Evolutionary conservation across 2,888 invertebrate genomes (phyloP).

Genomic region (Ditula angustiorana): DNA sequence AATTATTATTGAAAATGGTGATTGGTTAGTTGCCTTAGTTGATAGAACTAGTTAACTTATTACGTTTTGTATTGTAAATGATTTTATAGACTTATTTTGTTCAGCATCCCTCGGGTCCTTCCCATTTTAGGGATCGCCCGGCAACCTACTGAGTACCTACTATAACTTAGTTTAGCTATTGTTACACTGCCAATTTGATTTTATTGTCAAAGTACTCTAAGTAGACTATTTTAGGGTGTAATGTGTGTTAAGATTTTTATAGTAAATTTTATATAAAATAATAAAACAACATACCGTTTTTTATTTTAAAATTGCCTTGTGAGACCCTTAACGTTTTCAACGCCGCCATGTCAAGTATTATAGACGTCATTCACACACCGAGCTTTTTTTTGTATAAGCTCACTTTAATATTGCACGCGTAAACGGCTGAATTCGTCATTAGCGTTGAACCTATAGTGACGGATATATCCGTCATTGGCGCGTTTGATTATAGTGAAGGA

Average conservation of each 20-base stretch:
- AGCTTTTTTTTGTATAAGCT: no score
- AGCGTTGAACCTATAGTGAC: no score
- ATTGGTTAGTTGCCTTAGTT: constrained; percentile 43
- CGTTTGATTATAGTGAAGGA: no score
- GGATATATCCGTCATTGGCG: no score
- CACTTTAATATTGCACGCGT: no score
- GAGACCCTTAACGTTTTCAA: no score
- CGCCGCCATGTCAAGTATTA: no score
- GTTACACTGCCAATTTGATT: constrained; percentile 66
- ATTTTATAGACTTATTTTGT: constrained; percentile 38
- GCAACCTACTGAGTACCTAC: constrained; percentile 70
- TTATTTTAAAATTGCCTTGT: constrained; percentile 5
- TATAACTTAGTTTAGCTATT: constrained; percentile 52
- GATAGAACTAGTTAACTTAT: constrained; percentile 49
- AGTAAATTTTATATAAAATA: constrained; percentile 68
- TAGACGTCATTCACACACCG: no score
- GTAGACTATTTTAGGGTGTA: constrained; percentile 59
- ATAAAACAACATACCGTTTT: constrained; percentile 22
- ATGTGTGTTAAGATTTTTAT: constrained; percentile 64
- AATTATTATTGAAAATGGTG: constrained; percentile 42
- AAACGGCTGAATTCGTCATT: no score
- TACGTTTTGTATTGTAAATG: constrained; percentile 46
- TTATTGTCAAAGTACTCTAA: constrained; percentile 68
- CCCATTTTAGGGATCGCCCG: constrained; percentile 51
- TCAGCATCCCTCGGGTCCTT: constrained; percentile 45